Percentiles rank a stretch among this genome's conserved stretches.
Conservation (phyloP, 2,888 invertebrate genomes). For the Netelia inedita region DNA sequence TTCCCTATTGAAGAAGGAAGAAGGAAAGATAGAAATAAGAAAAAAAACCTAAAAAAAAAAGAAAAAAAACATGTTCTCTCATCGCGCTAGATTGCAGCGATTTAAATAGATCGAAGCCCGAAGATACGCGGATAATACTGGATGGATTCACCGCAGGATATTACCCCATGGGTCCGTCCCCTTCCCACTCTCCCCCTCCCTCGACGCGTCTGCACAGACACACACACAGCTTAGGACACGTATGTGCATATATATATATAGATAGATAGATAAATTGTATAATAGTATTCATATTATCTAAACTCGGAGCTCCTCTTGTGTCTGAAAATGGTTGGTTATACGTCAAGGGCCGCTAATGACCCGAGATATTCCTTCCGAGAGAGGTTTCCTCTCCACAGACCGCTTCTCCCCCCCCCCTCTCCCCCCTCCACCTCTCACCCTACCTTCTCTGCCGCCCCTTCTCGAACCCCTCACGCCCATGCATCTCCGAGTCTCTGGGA, state of each 20-base stretch:
- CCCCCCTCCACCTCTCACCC: too few species aligned
- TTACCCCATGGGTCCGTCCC: constrained; percentile 30
- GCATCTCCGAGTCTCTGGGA: not conserved
- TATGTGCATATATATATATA: not conserved
- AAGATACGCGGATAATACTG: constrained; percentile 47
- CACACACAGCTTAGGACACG: not conserved
- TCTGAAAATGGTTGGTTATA: constrained; percentile 50
- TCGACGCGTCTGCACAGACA: not conserved
- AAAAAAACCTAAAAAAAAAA: not conserved
- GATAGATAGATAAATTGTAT: too few species aligned
- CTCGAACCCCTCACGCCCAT: too few species aligned
- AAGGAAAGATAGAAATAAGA: constrained; percentile 9
- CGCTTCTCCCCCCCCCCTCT: too few species aligned
- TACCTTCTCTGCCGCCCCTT: too few species aligned
- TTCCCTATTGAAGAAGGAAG: constrained; percentile 48
- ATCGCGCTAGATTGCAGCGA: constrained; percentile 44
- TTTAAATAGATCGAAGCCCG: constrained; percentile 58
- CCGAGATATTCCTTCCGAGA: constrained; percentile 31
- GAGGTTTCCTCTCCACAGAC: constrained; percentile 7
- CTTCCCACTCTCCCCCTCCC: not conserved
- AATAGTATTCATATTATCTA: constrained; percentile 36
- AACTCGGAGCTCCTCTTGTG: constrained; percentile 24
- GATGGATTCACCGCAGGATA: constrained; percentile 33
- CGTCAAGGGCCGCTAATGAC: constrained; percentile 66
- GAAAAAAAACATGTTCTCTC: constrained; percentile 19